A percentile compares a stretch with the other conserved stretches of the same genome.
Evolutionary conservation across 2,888 invertebrate genomes (phyloP).

Genomic region (Pachymerium ferrugineum): DNA sequence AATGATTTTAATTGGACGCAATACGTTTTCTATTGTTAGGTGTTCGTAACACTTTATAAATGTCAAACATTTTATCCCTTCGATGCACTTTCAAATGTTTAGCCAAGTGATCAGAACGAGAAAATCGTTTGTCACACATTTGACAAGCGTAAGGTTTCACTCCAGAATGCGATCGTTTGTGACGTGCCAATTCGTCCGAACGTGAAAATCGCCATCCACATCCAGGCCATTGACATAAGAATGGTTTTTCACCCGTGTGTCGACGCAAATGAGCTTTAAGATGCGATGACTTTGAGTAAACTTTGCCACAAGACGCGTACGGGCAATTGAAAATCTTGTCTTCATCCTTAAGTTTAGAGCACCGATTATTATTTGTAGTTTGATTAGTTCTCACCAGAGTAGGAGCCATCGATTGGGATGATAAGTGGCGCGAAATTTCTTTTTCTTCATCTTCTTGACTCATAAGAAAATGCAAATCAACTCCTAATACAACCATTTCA

Average conservation of each 20-base stretch:
- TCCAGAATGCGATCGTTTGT: conserved; percentile 90
- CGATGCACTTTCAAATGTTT: conserved; percentile 69
- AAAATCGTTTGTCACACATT: conserved; percentile 82
- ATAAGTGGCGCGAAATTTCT: not conserved
- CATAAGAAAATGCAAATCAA: conserved; percentile 28
- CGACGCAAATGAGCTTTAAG: conserved; percentile 79
- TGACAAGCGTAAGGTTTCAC: conserved; percentile 87
- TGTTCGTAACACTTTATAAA: not conserved
- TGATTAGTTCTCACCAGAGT: not conserved
- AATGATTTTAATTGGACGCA: not conserved
- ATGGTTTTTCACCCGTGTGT: conserved; percentile 65
- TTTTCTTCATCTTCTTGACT: not conserved
- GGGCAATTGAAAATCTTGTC: conserved; percentile 62
- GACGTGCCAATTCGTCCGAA: conserved; percentile 88
- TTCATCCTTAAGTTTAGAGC: conserved; percentile 41
- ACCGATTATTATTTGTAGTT: not conserved
- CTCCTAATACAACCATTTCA: conserved; percentile 31
- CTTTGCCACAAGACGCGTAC: conserved; percentile 66
- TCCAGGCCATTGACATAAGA: conserved; percentile 57
- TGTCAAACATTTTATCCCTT: conserved; percentile 24
- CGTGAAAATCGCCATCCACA: conserved; percentile 91
- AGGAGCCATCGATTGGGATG: not conserved
- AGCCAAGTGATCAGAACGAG: conserved; percentile 86
- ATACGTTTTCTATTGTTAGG: not conserved
- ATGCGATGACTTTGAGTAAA: conserved; percentile 85